Base-by-base conservation (phyloP, 2,113 vertebrate species). In the Ictalurus punctatus region DNA sequence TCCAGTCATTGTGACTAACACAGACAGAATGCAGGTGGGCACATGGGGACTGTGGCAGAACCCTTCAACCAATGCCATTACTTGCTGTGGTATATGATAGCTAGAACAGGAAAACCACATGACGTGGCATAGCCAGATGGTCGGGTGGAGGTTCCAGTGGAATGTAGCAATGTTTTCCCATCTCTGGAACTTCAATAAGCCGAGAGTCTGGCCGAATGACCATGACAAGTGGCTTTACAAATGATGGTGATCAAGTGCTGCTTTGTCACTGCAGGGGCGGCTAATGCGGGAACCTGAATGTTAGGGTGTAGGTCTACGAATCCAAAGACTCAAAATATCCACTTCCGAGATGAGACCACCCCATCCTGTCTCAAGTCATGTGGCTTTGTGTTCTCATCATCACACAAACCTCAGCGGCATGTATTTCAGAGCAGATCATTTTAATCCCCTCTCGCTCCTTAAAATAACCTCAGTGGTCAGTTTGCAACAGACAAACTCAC, bases 1-100 rank as follows among this genome's bases (percentile, higher is more conserved):
- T 59, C 52, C 87, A 88, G 56, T 84, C 87, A 88, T 69, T 17
- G 87, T 84, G 81, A 84, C 87, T 84, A 84, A 76, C 58, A 37
- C 87, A 59, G 52, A 61, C 67, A 73, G 74, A 81, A 69, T 73
- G 30, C 27, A 83, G 80, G 86, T 87, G 86, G 86, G 59, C 86
- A 69, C 27, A 81, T 67, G 61, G 86, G 9, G 59, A 87, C 65
- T 88, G 86, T 73, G 80, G 87, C 54, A 88, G 87, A 73, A 67
- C 88, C 81, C 74, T 89, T n/a, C 27, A 56, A 69, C 63, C 83
- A 84, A 44, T 84, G 25, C 44, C 59, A 84, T 84, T 84, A 65
- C 83, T 69, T 4, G 25, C 40, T 69, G 83, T 34, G 61, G 73
- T 86, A 21, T 54, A 83, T 59, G 2, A 88, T 71, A 74, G 63